Evolutionary conservation across 2,888 invertebrate genomes (phyloP).

Genomic region (Eupithecia inturbata): DNA sequence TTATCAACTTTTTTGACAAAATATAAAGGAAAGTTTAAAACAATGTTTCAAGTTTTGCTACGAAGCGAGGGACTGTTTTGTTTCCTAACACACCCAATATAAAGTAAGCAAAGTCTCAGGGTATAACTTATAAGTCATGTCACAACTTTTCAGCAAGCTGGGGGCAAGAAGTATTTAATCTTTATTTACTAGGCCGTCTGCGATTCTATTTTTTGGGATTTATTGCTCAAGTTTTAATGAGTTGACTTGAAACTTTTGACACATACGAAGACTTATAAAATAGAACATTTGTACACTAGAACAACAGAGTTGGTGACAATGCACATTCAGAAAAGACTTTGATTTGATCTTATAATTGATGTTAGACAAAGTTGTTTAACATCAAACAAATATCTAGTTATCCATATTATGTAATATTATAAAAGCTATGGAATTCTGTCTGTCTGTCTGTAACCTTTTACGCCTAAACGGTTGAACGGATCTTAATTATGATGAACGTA

Average conservation of each 20-base stretch:
- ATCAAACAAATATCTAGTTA: neutral
- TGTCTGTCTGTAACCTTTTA: too few relatives aligned
- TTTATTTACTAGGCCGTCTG: constrained; percentile 77
- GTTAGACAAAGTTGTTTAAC: neutral
- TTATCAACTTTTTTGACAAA: neutral
- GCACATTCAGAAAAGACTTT: neutral
- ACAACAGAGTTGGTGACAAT: constrained; percentile 13
- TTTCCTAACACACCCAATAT: constrained; percentile 23
- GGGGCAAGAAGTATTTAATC: constrained; percentile 70
- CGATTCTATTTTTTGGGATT: constrained; percentile 72
- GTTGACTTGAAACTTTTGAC: constrained; percentile 51
- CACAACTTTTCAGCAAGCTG: constrained; percentile 72
- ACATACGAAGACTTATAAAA: constrained; percentile 43
- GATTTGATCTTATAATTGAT: neutral
- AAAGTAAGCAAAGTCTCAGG: constrained; percentile 35
- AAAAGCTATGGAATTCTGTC: too few relatives aligned
- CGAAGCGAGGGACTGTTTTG: neutral
- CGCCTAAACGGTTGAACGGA: too few relatives aligned
- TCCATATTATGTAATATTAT: neutral
- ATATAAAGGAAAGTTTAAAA: neutral
- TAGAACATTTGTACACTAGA: constrained; percentile 30
- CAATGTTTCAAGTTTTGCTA: neutral
- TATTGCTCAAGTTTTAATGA: constrained; percentile 74
- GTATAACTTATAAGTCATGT: constrained; percentile 79
- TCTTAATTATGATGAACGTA: too few relatives aligned